Evolutionary conservation across 2,888 invertebrate species (phyloP).

Genomic region (Willowsia nigromaculata): DNA sequence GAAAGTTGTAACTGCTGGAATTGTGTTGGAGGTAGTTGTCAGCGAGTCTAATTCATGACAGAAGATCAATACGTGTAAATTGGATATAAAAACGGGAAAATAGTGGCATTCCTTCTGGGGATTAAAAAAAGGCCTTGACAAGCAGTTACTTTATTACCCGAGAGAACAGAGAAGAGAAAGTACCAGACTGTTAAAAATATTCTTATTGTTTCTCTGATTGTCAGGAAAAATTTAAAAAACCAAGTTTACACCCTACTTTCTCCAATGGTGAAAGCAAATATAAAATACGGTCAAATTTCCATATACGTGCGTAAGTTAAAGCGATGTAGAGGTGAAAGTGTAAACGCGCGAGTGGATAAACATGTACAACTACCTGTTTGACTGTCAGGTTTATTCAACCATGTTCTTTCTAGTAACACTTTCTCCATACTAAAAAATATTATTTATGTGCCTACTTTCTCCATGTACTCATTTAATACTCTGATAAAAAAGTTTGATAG

Average conservation of each 20-base stretch:
- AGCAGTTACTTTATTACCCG: neutral
- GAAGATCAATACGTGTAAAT: constrained; percentile 53
- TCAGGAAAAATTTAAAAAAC: no score
- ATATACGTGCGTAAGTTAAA: neutral
- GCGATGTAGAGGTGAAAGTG: no score
- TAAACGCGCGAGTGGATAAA: no score
- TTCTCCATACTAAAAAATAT: neutral
- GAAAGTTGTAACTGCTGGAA: neutral
- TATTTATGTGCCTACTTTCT: neutral
- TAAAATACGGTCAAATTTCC: neutral
- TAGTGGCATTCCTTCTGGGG: no score
- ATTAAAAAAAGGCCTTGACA: constrained; percentile 29
- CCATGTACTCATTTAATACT: no score
- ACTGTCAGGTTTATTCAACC: neutral
- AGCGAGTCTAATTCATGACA: constrained; percentile 53
- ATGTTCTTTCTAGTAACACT: neutral
- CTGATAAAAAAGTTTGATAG: no score
- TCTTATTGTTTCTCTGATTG: neutral
- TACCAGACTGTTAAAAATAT: neutral
- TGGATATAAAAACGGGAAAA: no score
- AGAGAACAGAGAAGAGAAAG: neutral
- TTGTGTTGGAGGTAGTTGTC: neutral
- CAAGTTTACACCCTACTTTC: no score
- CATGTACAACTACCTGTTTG: constrained; percentile 47
- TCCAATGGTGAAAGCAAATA: no score